Evolutionary conservation across 2,113 vertebrate genomes (phyloP).

Genomic region (Symphodus melops): DNA sequence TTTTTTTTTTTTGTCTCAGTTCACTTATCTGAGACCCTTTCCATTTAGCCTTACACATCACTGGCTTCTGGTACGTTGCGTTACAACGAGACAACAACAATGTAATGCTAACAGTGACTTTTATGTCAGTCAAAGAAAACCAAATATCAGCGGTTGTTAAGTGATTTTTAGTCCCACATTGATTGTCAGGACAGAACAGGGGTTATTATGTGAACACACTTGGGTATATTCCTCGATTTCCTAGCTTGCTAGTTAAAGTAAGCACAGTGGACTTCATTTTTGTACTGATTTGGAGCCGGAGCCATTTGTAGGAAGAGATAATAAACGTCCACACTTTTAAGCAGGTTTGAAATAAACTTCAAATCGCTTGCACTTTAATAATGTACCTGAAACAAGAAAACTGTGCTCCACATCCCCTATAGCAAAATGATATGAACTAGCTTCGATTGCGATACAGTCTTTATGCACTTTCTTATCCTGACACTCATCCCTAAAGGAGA

Average conservation of each 20-base stretch:
- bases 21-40: background rate
- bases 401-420: constrained; percentile 32
- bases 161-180: no score
- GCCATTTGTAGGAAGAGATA: constrained; percentile 8
- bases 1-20: background rate
- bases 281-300: background rate
- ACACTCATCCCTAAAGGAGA: constrained; percentile 69
- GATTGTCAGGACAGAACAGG: no score
- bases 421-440: constrained; percentile 58
- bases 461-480: constrained; percentile 74
- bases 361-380: constrained; percentile 18
- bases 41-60: background rate
- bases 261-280: background rate
- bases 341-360: constrained; percentile 56
- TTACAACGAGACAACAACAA: no score
- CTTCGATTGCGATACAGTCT: constrained; percentile 68
- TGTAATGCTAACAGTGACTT: no score
- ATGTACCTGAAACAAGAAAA: constrained; percentile 15
- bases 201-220: no score
- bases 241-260: no score
- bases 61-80: no score
- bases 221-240: no score
- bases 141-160: no score
- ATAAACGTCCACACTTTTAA: constrained; percentile 12
- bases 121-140: no score